phyloP scores from a whole-genome alignment of 2,888 invertebrate species.

The Heliconius cydno region DNA sequence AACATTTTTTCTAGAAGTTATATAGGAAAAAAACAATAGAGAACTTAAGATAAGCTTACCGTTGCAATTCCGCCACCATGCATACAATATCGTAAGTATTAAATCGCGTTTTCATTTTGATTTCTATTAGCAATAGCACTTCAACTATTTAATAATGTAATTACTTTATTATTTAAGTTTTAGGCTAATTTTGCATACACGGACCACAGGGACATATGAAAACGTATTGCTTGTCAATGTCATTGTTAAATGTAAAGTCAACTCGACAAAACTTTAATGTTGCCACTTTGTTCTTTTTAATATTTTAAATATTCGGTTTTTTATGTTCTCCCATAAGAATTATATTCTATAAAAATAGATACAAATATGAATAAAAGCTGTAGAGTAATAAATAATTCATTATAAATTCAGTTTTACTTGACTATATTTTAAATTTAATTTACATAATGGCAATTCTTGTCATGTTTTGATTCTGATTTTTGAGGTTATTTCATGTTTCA shows the following conservation, averaged over 20 bases:
- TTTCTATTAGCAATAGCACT: conserved; percentile 6
- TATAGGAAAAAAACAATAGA: not conserved
- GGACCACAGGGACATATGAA: not conserved
- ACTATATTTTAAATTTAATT: not conserved
- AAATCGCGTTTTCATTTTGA: conserved; percentile 95
- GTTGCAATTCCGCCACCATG: conserved; percentile 93
- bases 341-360: not conserved
- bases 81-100: conserved; percentile 97
- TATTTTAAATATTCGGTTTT: not conserved
- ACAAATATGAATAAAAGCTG: not conserved
- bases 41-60: conserved; percentile 69
- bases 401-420: not conserved
- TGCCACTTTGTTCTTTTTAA: not conserved
- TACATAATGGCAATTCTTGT: not conserved
- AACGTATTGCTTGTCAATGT: conserved; percentile 6
- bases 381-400: not conserved
- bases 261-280: not conserved
- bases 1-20: not conserved
- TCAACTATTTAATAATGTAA: not conserved
- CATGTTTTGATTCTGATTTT: conserved; percentile 11
- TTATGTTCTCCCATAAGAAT: not conserved
- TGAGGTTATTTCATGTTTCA: conserved; percentile 18
- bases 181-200: not conserved
- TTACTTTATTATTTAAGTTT: not conserved
- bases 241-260: not conserved